Percentiles rank a stretch among this genome's conserved stretches.
Conservation (phyloP, 2,113 vertebrate species). For the Cnemophilus loriae region DNA sequence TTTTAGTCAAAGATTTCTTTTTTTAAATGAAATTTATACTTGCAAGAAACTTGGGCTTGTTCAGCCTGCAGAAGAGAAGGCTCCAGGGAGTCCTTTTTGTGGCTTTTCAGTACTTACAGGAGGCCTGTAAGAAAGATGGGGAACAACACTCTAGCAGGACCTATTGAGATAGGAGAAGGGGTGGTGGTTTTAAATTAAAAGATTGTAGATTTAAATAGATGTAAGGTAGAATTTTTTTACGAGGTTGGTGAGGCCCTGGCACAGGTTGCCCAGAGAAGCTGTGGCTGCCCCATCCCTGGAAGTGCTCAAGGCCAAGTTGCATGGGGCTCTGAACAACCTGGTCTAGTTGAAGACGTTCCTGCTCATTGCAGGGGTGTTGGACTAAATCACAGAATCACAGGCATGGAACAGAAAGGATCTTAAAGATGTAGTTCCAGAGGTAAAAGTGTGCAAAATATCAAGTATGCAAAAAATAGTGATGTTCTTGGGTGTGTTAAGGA, state of each 20-base stretch:
- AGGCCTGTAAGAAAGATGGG: not conserved
- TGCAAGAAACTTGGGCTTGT: not conserved
- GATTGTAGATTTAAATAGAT: not conserved
- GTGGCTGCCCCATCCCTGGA: not conserved
- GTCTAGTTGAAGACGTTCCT: rapidly evolving
- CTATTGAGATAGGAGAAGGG: not conserved
- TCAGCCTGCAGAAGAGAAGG: not conserved
- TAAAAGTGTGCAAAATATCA: not conserved
- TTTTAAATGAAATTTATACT: not conserved
- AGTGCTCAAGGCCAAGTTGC: not conserved
- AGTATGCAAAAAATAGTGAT: not conserved
- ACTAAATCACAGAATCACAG: not conserved
- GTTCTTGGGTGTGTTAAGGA: not conserved
- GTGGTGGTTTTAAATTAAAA: not conserved
- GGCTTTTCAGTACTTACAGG: not conserved
- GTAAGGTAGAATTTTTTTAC: not conserved
- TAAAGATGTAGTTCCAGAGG: not conserved
- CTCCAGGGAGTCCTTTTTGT: not conserved
- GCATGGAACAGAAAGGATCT: not conserved
- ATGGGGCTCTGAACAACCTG: not conserved
- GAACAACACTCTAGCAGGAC: not conserved
- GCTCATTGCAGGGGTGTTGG: not conserved
- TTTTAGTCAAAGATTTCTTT: not conserved
- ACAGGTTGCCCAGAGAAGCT: not conserved
- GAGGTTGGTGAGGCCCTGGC: not conserved